These are phyloP conservation scores for Xenentodon cancila DNA, from an alignment of 2,797 vertebrate genomes.

Conservation along the genomic window DNA sequence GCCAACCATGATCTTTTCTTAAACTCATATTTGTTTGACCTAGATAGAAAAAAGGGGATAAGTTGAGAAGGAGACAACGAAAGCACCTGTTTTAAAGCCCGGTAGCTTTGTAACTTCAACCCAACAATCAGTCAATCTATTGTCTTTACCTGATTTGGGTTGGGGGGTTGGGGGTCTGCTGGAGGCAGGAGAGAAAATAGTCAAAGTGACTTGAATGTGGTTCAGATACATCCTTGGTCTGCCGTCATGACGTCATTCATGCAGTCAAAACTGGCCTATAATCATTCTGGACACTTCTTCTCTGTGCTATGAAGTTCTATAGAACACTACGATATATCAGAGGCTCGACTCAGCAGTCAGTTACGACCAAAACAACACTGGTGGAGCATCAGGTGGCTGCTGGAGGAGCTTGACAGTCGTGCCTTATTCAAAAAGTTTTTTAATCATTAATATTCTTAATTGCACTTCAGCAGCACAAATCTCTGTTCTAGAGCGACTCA, in stretches of 20 bases:
- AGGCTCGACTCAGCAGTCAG: constrained; percentile 46
- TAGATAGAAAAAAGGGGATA: too few relatives aligned
- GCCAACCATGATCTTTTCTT: too few relatives aligned
- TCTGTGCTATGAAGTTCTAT: constrained; percentile 46
- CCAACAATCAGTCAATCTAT: too few relatives aligned
- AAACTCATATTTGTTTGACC: too few relatives aligned
- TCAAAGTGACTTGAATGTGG: too few relatives aligned
- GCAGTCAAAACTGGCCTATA: constrained; percentile 62
- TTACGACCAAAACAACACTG: constrained; percentile 30
- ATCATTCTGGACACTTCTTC: constrained; percentile 60
- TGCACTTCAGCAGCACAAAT: constrained; percentile 28
- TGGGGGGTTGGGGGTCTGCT: too few relatives aligned
- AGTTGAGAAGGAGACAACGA: too few relatives aligned
- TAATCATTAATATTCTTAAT: constrained; percentile 33
- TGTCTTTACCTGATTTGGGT: too few relatives aligned
- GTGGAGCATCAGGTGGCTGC: constrained; percentile 32
- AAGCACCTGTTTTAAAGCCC: too few relatives aligned
- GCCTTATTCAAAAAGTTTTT: constrained; percentile 1
- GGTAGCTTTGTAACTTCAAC: neutral
- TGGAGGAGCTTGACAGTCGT: constrained; percentile 1
- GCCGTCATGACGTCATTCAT: constrained; percentile 69
- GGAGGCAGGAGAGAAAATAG: too few relatives aligned
- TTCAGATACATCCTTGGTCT: constrained; percentile 62
- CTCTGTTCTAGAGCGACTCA: constrained; percentile 13
- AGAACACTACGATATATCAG: constrained; percentile 48